Conservation (phyloP, 2,797 vertebrate genomes). For the Xenops minutus region DNA sequence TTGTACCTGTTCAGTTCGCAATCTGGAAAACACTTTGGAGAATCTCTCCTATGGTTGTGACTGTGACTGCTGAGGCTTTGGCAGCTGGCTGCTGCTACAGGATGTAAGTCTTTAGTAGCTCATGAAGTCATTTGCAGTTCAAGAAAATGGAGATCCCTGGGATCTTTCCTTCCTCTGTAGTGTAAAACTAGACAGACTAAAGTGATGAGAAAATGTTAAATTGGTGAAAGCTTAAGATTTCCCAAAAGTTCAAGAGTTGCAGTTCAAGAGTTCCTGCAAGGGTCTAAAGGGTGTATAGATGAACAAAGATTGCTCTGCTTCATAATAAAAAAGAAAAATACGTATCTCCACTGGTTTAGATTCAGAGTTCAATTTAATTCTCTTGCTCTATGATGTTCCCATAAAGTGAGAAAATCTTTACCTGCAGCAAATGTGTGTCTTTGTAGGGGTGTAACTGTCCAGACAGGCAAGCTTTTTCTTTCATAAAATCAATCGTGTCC, state of each 20-base stretch:
- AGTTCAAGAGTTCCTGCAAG: neutral
- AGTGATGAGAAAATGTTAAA: neutral
- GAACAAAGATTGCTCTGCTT: neutral
- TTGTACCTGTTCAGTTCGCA: neutral
- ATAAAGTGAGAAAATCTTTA: neutral
- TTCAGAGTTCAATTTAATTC: neutral
- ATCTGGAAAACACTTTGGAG: neutral
- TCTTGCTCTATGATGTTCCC: neutral
- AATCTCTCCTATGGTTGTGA: neutral
- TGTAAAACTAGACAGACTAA: neutral
- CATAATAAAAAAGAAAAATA: neutral
- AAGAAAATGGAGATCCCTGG: neutral
- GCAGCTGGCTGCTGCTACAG: neutral
- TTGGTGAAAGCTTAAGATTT: neutral
- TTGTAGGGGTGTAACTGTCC: neutral
- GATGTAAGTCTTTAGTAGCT: neutral
- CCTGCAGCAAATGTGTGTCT: neutral
- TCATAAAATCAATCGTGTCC: neutral
- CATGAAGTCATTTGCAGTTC: neutral
- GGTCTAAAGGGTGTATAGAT: neutral
- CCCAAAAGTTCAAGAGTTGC: neutral
- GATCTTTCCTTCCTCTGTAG: neutral
- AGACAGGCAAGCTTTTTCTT: neutral
- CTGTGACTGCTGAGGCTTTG: neutral
- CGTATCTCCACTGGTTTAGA: neutral